Evolutionary conservation across 2,797 vertebrate genomes (phyloP).

Genomic region (Gobio occitaniae): DNA sequence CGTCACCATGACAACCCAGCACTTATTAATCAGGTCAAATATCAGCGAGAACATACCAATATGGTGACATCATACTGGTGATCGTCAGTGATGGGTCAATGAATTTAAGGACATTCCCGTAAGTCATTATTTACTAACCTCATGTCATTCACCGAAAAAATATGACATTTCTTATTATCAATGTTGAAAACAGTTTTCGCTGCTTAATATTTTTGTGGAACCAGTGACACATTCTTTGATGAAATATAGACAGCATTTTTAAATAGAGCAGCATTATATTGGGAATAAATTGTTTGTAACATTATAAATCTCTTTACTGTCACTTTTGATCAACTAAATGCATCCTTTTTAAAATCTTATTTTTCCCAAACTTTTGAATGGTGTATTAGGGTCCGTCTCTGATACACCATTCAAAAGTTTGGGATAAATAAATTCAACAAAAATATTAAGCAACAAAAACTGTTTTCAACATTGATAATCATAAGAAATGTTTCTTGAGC

Average conservation of each 20-base stretch:
- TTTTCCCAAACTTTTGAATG: not conserved
- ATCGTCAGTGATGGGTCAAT: not conserved
- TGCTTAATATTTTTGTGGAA: not conserved
- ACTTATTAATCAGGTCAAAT: constrained; percentile 13
- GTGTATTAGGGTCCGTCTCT: not conserved
- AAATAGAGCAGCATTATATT: too few species aligned
- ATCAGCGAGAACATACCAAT: not conserved
- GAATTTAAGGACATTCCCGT: not conserved
- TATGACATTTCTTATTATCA: not conserved
- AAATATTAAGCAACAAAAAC: not conserved
- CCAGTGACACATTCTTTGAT: too few species aligned
- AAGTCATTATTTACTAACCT: not conserved
- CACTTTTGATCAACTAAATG: too few species aligned
- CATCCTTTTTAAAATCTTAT: not conserved
- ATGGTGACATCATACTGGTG: not conserved
- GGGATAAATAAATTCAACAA: not conserved
- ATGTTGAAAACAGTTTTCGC: too few species aligned
- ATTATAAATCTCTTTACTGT: too few species aligned
- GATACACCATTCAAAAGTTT: too few species aligned
- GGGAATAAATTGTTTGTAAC: too few species aligned
- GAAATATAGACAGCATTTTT: too few species aligned
- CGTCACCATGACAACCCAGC: constrained; percentile 12
- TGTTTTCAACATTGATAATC: not conserved
- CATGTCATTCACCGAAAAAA: too few species aligned
- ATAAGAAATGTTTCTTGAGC: not conserved